A percentile compares a stretch with the other conserved stretches of the same genome.
Evolutionary conservation across 2,797 vertebrate genomes (phyloP).

Genomic region (Neopelma chrysocephalum): DNA sequence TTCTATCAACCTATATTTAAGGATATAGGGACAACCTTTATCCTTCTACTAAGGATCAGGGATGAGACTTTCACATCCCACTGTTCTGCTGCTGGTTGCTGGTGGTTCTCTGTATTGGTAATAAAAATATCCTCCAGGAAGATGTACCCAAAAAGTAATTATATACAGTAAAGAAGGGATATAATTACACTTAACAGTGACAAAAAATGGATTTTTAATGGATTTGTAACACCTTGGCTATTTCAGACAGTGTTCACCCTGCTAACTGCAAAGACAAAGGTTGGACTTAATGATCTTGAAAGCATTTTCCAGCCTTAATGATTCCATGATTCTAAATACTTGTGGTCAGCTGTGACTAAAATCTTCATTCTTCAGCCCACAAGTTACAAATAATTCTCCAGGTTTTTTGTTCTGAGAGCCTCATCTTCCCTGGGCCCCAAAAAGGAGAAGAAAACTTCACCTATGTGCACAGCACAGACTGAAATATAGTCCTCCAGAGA

Average conservation of each 20-base stretch:
- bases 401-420: background rate
- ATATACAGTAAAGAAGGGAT: background rate
- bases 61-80: background rate
- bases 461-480: background rate
- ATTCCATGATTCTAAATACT: background rate
- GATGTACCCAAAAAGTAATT: background rate
- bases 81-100: background rate
- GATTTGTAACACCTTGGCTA: background rate
- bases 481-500: background rate
- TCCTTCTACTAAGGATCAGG: background rate
- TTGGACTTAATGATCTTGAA: background rate
- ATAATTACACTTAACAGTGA: background rate
- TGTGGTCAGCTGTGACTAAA: background rate
- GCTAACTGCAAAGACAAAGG: background rate
- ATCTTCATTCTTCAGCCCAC: background rate
- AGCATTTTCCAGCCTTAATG: background rate
- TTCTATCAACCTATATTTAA: background rate
- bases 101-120: background rate
- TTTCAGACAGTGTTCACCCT: background rate
- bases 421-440: background rate
- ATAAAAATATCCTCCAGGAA: background rate
- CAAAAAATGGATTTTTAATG: background rate
- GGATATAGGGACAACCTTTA: background rate
- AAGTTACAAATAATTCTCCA: background rate
- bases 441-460: background rate